phyloP scores from a whole-genome alignment of 2,113 vertebrate species.

The Phyllopteryx taeniolatus region DNA sequence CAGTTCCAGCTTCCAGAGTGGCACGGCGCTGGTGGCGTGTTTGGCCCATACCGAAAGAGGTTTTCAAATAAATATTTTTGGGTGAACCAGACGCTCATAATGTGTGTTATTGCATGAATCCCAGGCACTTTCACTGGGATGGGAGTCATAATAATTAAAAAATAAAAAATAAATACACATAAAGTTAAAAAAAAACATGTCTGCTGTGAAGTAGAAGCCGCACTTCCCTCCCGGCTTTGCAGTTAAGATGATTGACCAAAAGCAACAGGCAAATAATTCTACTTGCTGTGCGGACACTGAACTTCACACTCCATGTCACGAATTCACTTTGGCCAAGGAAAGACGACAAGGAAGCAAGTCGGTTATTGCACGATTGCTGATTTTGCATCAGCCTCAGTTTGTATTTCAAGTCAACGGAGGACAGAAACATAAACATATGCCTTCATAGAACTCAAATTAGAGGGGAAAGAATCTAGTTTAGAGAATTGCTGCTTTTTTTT shows the following conservation, averaged over 20 bases:
- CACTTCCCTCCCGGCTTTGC: slow-evolving; percentile 10
- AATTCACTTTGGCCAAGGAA: background rate
- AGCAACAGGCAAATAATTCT: background rate
- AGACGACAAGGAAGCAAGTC: background rate
- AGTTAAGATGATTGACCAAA: background rate
- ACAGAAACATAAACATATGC: background rate
- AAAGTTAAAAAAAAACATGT: background rate
- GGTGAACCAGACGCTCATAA: slow-evolving; percentile 1
- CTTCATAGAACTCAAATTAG: background rate
- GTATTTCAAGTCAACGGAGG: background rate
- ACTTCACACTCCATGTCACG: background rate
- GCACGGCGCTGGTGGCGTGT: slow-evolving; percentile 6
- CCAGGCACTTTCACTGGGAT: background rate
- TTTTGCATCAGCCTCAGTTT: background rate
- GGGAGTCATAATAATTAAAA: background rate
- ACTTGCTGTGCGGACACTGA: background rate
- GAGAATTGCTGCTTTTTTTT: background rate
- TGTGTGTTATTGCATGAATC: slow-evolving; percentile 8
- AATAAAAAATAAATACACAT: too few relatives aligned
- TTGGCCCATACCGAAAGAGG: background rate
- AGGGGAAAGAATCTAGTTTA: background rate
- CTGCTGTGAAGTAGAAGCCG: slow-evolving; percentile 10
- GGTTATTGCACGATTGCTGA: background rate
- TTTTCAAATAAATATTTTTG: slow-evolving; percentile 11
- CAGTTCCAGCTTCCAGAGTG: slow-evolving; percentile 1